Conservation (phyloP, 2,888 invertebrate species). For the Parasteatoda lunata region DNA sequence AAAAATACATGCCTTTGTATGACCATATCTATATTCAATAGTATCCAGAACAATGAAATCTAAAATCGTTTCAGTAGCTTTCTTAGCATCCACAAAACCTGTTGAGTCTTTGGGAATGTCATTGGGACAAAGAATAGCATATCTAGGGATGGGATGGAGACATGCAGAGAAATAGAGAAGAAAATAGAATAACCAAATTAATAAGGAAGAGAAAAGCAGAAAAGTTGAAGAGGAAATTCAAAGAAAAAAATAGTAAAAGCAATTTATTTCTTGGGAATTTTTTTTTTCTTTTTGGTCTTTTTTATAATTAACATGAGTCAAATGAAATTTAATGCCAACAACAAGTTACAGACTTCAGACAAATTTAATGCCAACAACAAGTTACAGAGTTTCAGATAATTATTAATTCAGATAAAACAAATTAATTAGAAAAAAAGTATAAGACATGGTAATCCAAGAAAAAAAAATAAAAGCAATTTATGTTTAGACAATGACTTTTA, state of each 20-base stretch:
- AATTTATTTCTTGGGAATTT: neutral
- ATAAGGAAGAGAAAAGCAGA: neutral
- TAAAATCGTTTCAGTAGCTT: conserved; percentile 90
- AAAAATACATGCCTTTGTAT: conserved; percentile 89
- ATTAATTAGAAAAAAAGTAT: too few species aligned
- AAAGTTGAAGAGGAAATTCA: neutral
- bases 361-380: too few species aligned
- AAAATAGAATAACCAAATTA: neutral
- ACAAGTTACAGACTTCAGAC: too few species aligned
- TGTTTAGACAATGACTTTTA: too few species aligned
- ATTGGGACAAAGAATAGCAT: conserved; percentile 99
- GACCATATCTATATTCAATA: conserved; percentile 97
- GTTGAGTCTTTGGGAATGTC: conserved; percentile 75
- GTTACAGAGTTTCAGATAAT: too few species aligned
- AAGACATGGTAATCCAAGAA: too few species aligned
- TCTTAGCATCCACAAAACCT: conserved; percentile 76
- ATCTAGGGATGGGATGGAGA: conserved; percentile 79
- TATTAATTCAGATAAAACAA: too few species aligned
- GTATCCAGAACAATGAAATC: conserved; percentile 89
- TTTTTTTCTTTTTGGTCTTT: too few species aligned
- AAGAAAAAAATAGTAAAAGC: conserved; percentile 1
- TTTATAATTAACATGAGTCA: too few species aligned
- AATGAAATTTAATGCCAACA: too few species aligned
- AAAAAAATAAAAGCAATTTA: too few species aligned
- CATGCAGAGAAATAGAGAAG: conserved; percentile 41